Base-by-base conservation (phyloP, 1,140 invertebrate species). In the Drosophila watanabei region DNA sequence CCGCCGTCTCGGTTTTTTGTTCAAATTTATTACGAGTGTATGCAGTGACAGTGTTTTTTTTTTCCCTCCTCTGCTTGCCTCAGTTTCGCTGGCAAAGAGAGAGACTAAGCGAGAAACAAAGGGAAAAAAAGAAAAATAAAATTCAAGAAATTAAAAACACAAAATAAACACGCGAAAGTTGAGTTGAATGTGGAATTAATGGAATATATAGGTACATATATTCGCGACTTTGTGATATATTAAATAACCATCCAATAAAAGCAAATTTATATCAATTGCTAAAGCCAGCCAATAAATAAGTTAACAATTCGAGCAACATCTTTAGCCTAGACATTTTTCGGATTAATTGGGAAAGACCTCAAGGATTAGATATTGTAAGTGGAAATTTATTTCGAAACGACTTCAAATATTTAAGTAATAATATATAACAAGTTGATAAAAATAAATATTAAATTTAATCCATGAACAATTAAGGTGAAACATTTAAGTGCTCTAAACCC, bases 81-180 rank as follows among this genome's bases (percentile, higher is more conserved):
- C 52, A 48, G 66, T 72, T 63, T 69, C 63, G 52, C 62, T 43
- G 49, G 52, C 65, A 71, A 33, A 33, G 54, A 33, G 46, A 70
- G 66, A 71, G 62, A 69, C 65, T 66, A 64, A 46, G 49, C 51
- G 33, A 72, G 69, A 71, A 71, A 52, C 49, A 69, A 83, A 87
- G 69, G 73, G 60, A 39, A 45, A 3, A 62, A 49, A 52, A 8
- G 43, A 41, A 61, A 13, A 65, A 52, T 20, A 46, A 62, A 69
- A 65, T 39, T 24, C 62, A 56, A 78, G 30, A 57, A 82, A 69
- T 39, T 41, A 48, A 72, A 65, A 63, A 71, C 35, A 75, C 70
- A 79, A 75, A 45, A 68, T 73, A 66, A 89, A 72, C 82, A 86
- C 83, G 82, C 82, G 82, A 84, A 81, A 89, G 80, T 84, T 70